Evolutionary conservation across 2,113 vertebrate genomes (phyloP).

Genomic region (Peromyscus maniculatus): DNA sequence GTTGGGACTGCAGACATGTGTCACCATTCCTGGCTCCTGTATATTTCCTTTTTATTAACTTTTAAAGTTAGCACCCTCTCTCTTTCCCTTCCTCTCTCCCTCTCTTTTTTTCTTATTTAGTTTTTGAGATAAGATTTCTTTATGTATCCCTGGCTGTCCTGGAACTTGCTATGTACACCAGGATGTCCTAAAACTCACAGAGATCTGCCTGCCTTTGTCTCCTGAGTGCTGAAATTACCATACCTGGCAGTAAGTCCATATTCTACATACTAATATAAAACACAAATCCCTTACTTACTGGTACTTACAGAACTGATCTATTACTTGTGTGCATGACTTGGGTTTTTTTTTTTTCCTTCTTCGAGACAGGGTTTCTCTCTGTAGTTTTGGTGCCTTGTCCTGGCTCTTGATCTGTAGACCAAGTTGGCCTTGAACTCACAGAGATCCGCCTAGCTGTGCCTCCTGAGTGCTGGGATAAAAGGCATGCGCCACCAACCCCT

Average conservation of each 20-base stretch:
- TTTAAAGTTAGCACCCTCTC: not conserved
- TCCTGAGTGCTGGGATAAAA: too few relatives aligned
- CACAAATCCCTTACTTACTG: not conserved
- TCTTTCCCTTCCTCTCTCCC: too few relatives aligned
- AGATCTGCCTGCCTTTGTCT: not conserved
- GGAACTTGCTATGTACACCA: not conserved
- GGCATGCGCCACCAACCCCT: too few relatives aligned
- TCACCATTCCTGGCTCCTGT: not conserved
- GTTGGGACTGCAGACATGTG: not conserved
- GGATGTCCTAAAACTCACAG: not conserved
- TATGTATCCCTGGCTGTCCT: not conserved
- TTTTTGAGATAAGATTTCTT: not conserved
- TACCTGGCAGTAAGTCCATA: not conserved
- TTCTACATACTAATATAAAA: not conserved
- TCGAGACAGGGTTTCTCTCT: too few relatives aligned
- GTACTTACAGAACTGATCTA: not conserved
- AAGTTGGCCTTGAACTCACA: too few relatives aligned
- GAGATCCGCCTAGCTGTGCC: too few relatives aligned
- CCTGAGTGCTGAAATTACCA: not conserved
- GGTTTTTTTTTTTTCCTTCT: not conserved
- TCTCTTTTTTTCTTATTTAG: too few relatives aligned
- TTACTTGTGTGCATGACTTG: slow-evolving; percentile 12
- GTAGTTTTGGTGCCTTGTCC: too few relatives aligned
- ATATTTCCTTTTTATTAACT: not conserved
- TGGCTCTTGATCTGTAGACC: too few relatives aligned